Evolutionary conservation across 1,140 invertebrate species (phyloP).

Genomic region (Globodera rostochiensis): DNA sequence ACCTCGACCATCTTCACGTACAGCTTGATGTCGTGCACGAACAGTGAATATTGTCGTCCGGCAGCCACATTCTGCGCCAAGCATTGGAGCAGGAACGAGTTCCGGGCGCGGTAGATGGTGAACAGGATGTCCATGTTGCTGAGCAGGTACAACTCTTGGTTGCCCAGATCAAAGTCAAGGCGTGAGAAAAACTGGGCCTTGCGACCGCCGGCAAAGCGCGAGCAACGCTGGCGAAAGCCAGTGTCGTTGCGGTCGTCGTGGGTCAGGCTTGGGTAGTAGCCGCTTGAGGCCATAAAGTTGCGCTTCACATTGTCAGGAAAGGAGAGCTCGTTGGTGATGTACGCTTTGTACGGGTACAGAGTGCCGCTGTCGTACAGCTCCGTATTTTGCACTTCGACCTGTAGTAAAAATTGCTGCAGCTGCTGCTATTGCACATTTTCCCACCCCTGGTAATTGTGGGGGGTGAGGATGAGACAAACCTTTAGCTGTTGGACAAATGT

Average conservation of each 20-base stretch:
- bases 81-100: constrained; percentile 24
- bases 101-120: neutral
- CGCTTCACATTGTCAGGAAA: constrained; percentile 17
- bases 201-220: constrained; percentile 11
- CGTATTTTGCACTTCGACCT: constrained; percentile 4
- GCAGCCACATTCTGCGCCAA: neutral
- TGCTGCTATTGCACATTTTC: neutral
- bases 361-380: constrained; percentile 40
- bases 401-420: neutral
- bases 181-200: constrained; percentile 31
- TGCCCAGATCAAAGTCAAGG: constrained; percentile 41
- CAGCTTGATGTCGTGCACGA: constrained; percentile 23
- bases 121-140: constrained; percentile 34
- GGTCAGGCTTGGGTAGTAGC: constrained; percentile 30
- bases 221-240: constrained; percentile 12
- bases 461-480: neutral
- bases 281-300: constrained; percentile 24
- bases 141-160: constrained; percentile 36
- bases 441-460: neutral
- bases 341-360: constrained; percentile 32
- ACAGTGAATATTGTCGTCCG: neutral
- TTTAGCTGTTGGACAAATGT: constrained; percentile 47
- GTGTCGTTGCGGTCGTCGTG: constrained; percentile 23
- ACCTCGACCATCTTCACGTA: constrained; percentile 34
- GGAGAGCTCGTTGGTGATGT: constrained; percentile 35